Conservation (phyloP, 2,113 vertebrate genomes). For the Callorhinus ursinus region DNA sequence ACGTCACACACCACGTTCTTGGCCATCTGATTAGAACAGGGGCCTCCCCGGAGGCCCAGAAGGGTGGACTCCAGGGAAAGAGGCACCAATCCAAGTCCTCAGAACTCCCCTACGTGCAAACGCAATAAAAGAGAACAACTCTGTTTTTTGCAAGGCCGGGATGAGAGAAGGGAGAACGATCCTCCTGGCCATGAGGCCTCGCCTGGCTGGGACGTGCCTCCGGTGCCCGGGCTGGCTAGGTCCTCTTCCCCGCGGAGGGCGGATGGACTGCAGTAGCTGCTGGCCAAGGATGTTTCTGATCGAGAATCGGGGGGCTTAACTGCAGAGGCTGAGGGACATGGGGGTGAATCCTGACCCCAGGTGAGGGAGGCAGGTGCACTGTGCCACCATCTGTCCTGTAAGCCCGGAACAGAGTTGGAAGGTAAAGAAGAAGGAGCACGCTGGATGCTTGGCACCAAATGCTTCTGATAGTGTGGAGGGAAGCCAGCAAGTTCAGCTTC, state of each 20-base stretch:
- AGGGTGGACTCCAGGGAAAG: background rate
- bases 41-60: accelerated
- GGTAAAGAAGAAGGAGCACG: background rate
- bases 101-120: background rate
- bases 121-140: background rate
- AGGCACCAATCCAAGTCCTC: background rate
- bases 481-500: accelerated
- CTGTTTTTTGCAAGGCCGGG: background rate
- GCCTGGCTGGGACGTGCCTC: background rate
- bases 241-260: background rate
- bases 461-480: too few species aligned
- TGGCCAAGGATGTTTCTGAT: background rate
- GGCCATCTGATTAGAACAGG: background rate
- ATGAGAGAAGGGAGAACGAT: too few species aligned
- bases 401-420: background rate
- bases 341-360: accelerated
- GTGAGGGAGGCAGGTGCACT: background rate
- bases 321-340: background rate
- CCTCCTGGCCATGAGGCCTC: background rate
- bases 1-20: accelerated
- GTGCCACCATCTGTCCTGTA: accelerated
- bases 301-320: too few species aligned
- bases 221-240: accelerated
- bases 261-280: background rate
- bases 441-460: accelerated